Conservation (phyloP, 2,113 vertebrate species). For the Sigmodon hispidus region DNA sequence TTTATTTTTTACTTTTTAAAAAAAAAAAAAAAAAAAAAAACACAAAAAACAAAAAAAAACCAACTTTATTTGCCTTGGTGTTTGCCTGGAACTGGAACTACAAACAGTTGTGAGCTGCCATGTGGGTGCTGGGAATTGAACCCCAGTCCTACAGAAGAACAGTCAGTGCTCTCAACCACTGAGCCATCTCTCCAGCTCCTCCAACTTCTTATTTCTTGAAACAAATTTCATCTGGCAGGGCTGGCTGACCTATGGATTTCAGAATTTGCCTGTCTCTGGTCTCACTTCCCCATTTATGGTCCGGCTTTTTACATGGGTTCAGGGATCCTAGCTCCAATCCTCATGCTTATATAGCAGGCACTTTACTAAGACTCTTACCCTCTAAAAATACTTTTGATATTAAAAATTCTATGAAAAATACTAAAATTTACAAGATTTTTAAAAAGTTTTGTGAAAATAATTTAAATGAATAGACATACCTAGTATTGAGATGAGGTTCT, state of each 20-base stretch:
- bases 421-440: slow-evolving; percentile 48
- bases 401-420: slow-evolving; percentile 24
- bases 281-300: neutral
- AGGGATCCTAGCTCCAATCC: neutral
- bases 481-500: slow-evolving; percentile 97
- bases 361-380: neutral
- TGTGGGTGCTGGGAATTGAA: no score
- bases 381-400: slow-evolving; percentile 33
- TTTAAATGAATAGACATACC: slow-evolving; percentile 83
- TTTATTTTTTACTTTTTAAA: no score
- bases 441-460: neutral
- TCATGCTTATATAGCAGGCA: neutral
- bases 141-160: no score
- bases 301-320: neutral
- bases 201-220: neutral
- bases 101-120: no score
- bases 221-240: neutral
- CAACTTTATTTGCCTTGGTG: no score
- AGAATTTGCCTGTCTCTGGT: neutral
- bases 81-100: no score
- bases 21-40: no score
- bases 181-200: no score
- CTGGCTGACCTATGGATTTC: neutral
- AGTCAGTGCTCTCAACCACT: no score
- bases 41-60: no score